These are phyloP conservation scores for Polydrusus cervinus DNA, from an alignment of 2,888 invertebrate genomes.

Conservation along the genomic window DNA sequence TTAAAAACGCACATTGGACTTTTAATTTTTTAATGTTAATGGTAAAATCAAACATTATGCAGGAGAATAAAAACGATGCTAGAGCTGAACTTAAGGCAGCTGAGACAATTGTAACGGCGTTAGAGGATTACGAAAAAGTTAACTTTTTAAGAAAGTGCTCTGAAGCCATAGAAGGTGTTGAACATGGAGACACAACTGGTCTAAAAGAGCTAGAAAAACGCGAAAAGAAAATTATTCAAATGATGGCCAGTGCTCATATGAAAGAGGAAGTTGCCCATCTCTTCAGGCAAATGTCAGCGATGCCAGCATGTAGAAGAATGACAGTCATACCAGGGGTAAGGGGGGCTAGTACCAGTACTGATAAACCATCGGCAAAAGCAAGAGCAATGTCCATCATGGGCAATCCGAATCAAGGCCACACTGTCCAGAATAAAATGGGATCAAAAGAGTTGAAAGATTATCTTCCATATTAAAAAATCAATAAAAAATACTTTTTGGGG, in stretches of 20 bases:
- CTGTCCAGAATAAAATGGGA: too few relatives aligned
- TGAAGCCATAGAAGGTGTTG: slow-evolving; percentile 64
- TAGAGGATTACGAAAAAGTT: slow-evolving; percentile 65
- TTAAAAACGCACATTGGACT: slow-evolving; percentile 68
- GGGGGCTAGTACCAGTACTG: not conserved
- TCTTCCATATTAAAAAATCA: too few relatives aligned
- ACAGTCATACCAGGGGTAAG: slow-evolving; percentile 71
- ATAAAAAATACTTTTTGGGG: too few relatives aligned
- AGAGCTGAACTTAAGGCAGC: slow-evolving; percentile 65
- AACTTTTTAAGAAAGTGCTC: slow-evolving; percentile 62
- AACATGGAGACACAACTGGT: slow-evolving; percentile 67
- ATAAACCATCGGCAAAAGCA: not conserved
- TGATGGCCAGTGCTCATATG: slow-evolving; percentile 69
- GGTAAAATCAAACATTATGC: slow-evolving; percentile 69
- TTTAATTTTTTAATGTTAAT: slow-evolving; percentile 70
- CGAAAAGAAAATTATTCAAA: slow-evolving; percentile 68
- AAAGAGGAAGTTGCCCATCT: slow-evolving; percentile 70
- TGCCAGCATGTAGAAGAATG: slow-evolving; percentile 70
- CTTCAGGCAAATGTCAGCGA: slow-evolving; percentile 70
- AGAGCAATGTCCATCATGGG: slow-evolving; percentile 30
- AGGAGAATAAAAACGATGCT: slow-evolving; percentile 72
- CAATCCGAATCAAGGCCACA: not conserved
- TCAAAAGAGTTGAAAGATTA: too few relatives aligned
- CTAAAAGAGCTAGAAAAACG: slow-evolving; percentile 68
- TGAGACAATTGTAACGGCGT: slow-evolving; percentile 63